These are phyloP conservation scores for Hypocryptadius cinnamomeus DNA, from an alignment of 2,113 vertebrate species.

Conservation along the genomic window DNA sequence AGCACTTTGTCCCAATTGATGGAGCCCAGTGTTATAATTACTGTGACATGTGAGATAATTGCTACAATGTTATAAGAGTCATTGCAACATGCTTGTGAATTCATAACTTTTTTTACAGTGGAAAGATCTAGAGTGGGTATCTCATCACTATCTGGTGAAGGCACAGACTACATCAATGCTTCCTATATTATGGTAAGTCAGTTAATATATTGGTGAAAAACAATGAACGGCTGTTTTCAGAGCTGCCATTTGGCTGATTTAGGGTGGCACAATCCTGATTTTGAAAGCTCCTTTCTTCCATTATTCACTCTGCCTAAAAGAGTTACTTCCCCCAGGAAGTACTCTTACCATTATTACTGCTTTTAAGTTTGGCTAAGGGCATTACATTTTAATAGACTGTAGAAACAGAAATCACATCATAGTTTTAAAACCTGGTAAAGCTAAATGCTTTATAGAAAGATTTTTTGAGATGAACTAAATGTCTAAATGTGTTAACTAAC, in stretches of 20 bases:
- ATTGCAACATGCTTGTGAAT: not conserved
- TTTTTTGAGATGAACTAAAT: not conserved
- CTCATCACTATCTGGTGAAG: conserved; percentile 74
- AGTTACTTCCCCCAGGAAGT: not conserved
- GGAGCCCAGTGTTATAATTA: not conserved
- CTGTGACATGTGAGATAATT: not conserved
- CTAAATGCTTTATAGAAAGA: not conserved
- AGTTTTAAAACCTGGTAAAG: not conserved
- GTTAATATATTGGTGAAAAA: not conserved
- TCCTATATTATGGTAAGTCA: conserved; percentile 84
- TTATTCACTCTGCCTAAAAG: not conserved
- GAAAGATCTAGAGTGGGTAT: conserved; percentile 86
- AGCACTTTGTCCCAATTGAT: not conserved
- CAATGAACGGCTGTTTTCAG: not conserved
- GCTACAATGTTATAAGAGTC: not conserved
- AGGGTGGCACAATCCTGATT: not conserved
- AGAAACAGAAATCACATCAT: not conserved
- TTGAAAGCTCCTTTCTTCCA: not conserved
- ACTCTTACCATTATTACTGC: not conserved
- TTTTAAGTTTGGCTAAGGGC: not conserved
- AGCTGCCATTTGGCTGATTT: not conserved
- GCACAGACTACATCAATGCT: conserved; percentile 90
- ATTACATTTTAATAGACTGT: not conserved
- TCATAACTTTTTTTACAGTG: conserved; percentile 68
- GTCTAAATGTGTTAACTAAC: not conserved